These are phyloP conservation scores for Caenorhabditis afra DNA, from an alignment of 2,888 invertebrate genomes.

Conservation along the genomic window DNA sequence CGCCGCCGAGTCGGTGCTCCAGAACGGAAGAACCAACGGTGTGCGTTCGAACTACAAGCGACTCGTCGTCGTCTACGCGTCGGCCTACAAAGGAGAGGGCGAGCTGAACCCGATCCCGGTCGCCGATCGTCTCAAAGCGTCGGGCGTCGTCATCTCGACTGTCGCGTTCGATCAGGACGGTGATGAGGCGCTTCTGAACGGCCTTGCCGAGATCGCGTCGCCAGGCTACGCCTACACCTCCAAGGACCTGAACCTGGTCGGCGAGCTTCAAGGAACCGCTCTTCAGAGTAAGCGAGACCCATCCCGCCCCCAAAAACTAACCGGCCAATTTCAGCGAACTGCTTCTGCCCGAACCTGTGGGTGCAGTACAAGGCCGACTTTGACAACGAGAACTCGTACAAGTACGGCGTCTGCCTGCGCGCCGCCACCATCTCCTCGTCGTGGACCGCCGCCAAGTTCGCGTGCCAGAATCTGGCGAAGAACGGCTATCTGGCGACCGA, in stretches of 20 bases:
- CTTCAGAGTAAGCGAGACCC: conserved; percentile 41
- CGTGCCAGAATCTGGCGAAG: conserved; percentile 56
- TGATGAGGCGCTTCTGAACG: conserved; percentile 23
- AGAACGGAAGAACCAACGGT: conserved; percentile 31
- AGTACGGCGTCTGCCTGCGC: conserved; percentile 56
- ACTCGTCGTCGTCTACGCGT: conserved; percentile 39
- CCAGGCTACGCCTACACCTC: conserved; percentile 44
- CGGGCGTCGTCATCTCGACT: conserved; percentile 48
- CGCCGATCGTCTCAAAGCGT: conserved; percentile 52
- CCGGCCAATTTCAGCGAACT: conserved; percentile 48
- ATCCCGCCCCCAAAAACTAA: too few species aligned
- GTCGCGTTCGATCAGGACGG: conserved; percentile 59
- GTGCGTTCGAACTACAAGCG: conserved; percentile 43
- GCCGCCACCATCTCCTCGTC: conserved; percentile 38
- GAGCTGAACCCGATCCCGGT: conserved; percentile 29
- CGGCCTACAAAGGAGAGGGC: conserved; percentile 38
- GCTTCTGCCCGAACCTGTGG: conserved; percentile 62
- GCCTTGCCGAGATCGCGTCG: conserved; percentile 48
- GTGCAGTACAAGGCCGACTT: conserved; percentile 52
- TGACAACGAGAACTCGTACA: conserved; percentile 36
- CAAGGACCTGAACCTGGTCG: conserved; percentile 43
- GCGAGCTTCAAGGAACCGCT: conserved; percentile 51
- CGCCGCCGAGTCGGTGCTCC: conserved; percentile 34
- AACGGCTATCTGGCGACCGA: conserved; percentile 52
- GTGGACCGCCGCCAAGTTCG: conserved; percentile 62